Conservation (phyloP, 2,888 invertebrate species). For the Neuroscelio doddi region DNA sequence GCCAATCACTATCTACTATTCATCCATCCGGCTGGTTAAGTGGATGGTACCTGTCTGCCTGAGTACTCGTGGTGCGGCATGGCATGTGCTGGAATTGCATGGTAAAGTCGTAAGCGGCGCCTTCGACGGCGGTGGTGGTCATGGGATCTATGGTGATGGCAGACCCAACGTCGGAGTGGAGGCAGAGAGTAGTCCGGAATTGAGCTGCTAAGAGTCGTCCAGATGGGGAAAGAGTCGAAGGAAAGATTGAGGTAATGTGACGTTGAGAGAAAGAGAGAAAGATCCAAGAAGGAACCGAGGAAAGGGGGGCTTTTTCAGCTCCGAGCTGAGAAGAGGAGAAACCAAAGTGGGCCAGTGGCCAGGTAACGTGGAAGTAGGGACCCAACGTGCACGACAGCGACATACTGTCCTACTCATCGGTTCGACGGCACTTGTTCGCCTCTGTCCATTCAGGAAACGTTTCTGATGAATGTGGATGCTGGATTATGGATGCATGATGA, state of each 20-base stretch:
- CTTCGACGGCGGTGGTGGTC: conserved; percentile 52
- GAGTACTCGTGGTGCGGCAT: conserved; percentile 60
- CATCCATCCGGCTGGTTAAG: conserved; percentile 69
- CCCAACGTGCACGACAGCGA: conserved; percentile 68
- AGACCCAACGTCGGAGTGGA: conserved; percentile 35
- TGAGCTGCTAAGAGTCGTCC: conserved; percentile 8
- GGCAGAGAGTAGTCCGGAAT: conserved; percentile 32
- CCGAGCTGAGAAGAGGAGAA: conserved; percentile 55
- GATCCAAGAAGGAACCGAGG: conserved; percentile 21
- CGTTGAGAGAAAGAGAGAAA: conserved; percentile 17
- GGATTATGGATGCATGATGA: not conserved
- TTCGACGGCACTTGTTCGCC: conserved; percentile 47
- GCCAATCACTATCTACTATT: conserved; percentile 57
- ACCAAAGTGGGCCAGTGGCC: conserved; percentile 70
- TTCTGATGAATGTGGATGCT: conserved; percentile 43
- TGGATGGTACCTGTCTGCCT: conserved; percentile 70
- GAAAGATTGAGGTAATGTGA: conserved; percentile 18
- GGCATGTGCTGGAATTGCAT: conserved; percentile 68
- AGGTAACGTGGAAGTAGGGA: conserved; percentile 70
- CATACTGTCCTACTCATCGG: conserved; percentile 72
- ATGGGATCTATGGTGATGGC: conserved; percentile 40
- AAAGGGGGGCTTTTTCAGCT: conserved; percentile 15
- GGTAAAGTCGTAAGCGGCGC: conserved; percentile 63
- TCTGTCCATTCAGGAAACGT: conserved; percentile 59
- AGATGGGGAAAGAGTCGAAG: conserved; percentile 18